Conservation (phyloP, 2,797 vertebrate species). For the Furcifer pardalis region DNA sequence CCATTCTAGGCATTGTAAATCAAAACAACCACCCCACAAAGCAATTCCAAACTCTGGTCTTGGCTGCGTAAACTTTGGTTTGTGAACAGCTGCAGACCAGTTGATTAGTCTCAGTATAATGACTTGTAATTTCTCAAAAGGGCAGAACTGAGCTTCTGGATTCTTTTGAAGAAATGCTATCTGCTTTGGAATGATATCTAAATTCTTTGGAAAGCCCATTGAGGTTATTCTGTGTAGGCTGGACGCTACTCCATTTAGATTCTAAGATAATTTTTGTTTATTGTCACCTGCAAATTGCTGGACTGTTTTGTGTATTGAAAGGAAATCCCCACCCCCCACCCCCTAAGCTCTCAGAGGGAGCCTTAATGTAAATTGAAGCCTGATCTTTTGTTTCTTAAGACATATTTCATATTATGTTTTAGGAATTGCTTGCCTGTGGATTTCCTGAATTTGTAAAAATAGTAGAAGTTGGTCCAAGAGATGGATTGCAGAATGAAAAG, state of each 20-base stretch:
- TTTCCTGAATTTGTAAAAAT: constrained; percentile 91
- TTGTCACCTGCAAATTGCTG: not conserved
- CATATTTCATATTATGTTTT: constrained; percentile 56
- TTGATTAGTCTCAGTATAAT: not conserved
- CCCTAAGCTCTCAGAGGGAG: no score
- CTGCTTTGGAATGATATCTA: not conserved
- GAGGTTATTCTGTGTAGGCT: not conserved
- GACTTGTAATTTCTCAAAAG: not conserved
- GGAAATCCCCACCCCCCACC: not conserved
- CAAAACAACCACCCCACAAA: no score
- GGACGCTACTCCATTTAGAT: not conserved
- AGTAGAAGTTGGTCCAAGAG: constrained; percentile 95
- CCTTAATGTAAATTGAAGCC: not conserved
- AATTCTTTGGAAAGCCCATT: not conserved
- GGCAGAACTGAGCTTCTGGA: not conserved
- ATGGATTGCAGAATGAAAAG: constrained; percentile 97
- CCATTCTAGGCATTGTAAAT: no score
- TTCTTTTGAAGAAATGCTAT: not conserved
- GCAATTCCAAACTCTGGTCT: not conserved
- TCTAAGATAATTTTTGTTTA: not conserved
- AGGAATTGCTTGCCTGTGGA: constrained; percentile 78
- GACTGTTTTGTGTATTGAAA: not conserved
- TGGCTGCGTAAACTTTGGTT: not conserved
- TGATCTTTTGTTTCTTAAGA: constrained; percentile 40
- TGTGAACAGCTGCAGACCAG: not conserved